Conservation (phyloP, 2,113 vertebrate genomes). For the Arenaria interpres region DNA sequence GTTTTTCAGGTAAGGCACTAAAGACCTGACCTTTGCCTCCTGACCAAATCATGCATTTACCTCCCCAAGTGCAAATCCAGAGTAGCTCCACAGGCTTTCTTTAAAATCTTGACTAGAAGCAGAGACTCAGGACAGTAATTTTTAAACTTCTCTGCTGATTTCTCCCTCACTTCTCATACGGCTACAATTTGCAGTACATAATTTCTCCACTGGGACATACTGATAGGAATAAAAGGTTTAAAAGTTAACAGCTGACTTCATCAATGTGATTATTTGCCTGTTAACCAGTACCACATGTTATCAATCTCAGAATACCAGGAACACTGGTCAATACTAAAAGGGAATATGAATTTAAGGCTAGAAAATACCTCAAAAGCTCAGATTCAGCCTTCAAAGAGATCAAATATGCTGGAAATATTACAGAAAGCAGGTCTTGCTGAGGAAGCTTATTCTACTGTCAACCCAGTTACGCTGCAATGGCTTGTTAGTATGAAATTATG, state of each 20-base stretch:
- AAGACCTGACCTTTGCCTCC: background rate
- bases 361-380: background rate
- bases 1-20: background rate
- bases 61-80: background rate
- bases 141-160: background rate
- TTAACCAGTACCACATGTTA: too few relatives aligned
- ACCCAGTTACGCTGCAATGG: background rate
- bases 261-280: background rate
- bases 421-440: slow-evolving; percentile 11
- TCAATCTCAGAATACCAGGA: background rate
- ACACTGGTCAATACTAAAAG: background rate
- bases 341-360: background rate
- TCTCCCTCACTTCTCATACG: background rate
- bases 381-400: background rate
- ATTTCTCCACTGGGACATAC: background rate
- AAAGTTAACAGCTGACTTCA: slow-evolving; percentile 17
- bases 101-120: background rate
- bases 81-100: background rate
- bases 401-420: background rate
- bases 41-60: background rate
- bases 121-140: background rate
- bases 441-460: slow-evolving; percentile 13
- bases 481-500: background rate
- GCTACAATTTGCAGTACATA: background rate
- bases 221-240: background rate